Conservation (phyloP, 2,113 vertebrate species). For the Nibea albiflora region DNA sequence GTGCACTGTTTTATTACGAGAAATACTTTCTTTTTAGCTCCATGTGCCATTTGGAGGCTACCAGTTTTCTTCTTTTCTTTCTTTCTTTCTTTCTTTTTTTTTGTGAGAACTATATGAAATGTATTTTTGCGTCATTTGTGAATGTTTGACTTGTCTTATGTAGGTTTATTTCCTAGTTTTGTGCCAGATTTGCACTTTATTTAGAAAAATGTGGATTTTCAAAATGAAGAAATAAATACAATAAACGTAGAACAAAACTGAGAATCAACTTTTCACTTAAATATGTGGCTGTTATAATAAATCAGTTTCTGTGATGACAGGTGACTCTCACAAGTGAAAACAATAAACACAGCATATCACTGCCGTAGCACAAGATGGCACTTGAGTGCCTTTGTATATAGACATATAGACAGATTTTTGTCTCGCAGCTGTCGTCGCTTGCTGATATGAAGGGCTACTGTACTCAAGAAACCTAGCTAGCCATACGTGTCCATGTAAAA, state of each 20-base stretch:
- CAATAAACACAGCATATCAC: slow-evolving; percentile 72
- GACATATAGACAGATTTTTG: slow-evolving; percentile 30
- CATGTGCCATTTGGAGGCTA: slow-evolving; percentile 7
- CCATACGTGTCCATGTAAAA: slow-evolving; percentile 35
- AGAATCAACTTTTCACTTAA: slow-evolving; percentile 15
- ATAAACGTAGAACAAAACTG: slow-evolving; percentile 12
- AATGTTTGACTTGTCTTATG: slow-evolving; percentile 30
- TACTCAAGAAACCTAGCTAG: slow-evolving; percentile 27
- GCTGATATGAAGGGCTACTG: slow-evolving; percentile 45
- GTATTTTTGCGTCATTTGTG: slow-evolving; percentile 37
- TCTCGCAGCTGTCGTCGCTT: slow-evolving; percentile 46
- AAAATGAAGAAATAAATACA: slow-evolving; percentile 14
- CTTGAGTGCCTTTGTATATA: slow-evolving; percentile 59
- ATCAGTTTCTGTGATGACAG: slow-evolving; percentile 40
- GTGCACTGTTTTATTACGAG: slow-evolving; percentile 64
- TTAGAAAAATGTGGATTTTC: slow-evolving; percentile 53
- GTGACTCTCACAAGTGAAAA: slow-evolving; percentile 41
- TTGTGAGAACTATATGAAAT: slow-evolving; percentile 29
- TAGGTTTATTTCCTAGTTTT: slow-evolving; percentile 60
- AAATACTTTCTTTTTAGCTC: slow-evolving; percentile 19
- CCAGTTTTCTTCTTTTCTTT: neutral
- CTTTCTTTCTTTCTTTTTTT: neutral
- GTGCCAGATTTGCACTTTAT: slow-evolving; percentile 86
- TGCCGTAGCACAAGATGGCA: slow-evolving; percentile 72
- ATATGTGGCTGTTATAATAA: slow-evolving; percentile 24